Conservation (phyloP, 23 tunicate species). For the Trididemnum nubilum region DNA sequence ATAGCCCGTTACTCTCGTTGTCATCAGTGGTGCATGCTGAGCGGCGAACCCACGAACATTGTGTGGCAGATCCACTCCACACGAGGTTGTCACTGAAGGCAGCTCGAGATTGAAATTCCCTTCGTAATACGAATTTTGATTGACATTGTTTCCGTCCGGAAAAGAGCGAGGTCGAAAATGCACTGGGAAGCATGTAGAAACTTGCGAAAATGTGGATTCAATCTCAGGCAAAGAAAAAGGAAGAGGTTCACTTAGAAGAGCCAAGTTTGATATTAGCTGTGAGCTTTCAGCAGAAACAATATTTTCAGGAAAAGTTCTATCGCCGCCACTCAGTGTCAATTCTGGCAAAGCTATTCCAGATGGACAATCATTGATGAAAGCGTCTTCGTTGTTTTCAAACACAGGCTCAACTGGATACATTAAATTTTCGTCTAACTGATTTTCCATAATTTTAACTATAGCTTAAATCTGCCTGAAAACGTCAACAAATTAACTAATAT, state of each 20-base stretch:
- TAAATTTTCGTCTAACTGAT: background rate
- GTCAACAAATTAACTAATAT: too few relatives aligned
- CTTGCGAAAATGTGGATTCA: background rate
- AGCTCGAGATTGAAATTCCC: too few relatives aligned
- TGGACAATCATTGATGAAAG: background rate
- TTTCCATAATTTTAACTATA: background rate
- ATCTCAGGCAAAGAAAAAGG: conserved; percentile 2
- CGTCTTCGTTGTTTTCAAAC: background rate
- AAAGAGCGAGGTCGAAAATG: too few relatives aligned
- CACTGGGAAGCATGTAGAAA: too few relatives aligned
- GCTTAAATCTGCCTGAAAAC: too few relatives aligned
- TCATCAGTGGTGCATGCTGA: too few relatives aligned
- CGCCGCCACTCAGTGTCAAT: background rate
- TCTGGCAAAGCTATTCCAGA: background rate
- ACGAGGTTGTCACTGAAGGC: too few relatives aligned
- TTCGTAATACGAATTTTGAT: too few relatives aligned
- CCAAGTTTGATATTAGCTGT: background rate
- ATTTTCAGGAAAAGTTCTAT: background rate
- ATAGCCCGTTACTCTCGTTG: background rate
- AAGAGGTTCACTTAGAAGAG: background rate
- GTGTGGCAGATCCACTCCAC: too few relatives aligned
- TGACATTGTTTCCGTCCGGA: too few relatives aligned
- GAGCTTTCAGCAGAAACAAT: background rate
- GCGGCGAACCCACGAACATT: too few relatives aligned
- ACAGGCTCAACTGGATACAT: background rate